Evolutionary conservation across 30 jellyfish, hydroid and myxozoan species (phyloP), one percentile per base, ranked within the genome.

Genomic region (Mastigias papua): DNA sequence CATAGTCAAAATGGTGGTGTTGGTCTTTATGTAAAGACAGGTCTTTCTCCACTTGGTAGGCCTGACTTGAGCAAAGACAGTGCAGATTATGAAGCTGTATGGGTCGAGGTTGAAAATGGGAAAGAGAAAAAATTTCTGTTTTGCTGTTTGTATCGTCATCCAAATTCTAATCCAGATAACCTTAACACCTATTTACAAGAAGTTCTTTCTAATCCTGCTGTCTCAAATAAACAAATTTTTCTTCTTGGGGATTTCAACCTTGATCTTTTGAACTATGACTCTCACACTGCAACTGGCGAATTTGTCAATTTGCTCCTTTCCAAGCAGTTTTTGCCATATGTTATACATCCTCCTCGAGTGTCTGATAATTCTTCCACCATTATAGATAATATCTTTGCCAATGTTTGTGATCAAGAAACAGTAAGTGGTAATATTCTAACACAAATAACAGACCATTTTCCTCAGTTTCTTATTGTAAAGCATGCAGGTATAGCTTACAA

Each of bases 1-100:
- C 91, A 37, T 69, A 23, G 64, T 58, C 92, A 83, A 83, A 69
- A 83, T 83, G 92, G 92, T 83, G 92, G 92, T 83, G 92, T 83
- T 46, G 78, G 86, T 68, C 86, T 83, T 31, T 61, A 83, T 83
- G 92, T 83, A 69, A 83, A 69, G 33, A 37, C 92, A 46, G 86
- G 75, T 25, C 83, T 65, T 67, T 25, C 73, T 30, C 75, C 84
- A 63, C 34, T 81, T 65, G 75, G 69, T 69, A 83, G 86, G 49
- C 92, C 92, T 35, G 92, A 61, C 31, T 34, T 83, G 15, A 67
- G 74, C 21, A 80, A 25, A 42, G 79, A 83, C 49, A 72, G 80
- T 69, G 20, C 71, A 35, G 86, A 83, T 69, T 83, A 68, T 69
- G 92, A 83, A 29, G 26, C 79, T 42, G 92, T 83, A 25, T 69